phyloP scores from a whole-genome alignment of 2,888 invertebrate genomes.

The Heteropelma amictum region DNA sequence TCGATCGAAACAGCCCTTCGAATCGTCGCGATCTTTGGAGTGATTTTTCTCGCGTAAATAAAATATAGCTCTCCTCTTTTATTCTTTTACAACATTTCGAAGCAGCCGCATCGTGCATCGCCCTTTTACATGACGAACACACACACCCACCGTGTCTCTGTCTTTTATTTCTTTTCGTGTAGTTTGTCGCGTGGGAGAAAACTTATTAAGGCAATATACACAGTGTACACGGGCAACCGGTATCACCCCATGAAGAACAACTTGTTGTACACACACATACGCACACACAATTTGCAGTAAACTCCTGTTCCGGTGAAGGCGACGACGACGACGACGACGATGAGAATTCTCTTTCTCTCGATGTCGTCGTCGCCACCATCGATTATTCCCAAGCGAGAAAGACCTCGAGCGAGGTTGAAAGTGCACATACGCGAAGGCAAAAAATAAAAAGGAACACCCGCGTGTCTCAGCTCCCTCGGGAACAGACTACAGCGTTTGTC shows the following conservation, averaged over 20 bases:
- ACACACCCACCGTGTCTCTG: neutral
- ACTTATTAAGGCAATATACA: slow-evolving; percentile 57
- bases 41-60: too few species aligned
- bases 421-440: neutral
- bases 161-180: neutral
- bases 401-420: slow-evolving; percentile 24
- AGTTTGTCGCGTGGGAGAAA: slow-evolving; percentile 50
- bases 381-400: slow-evolving; percentile 48
- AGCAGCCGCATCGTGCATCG: neutral
- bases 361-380: slow-evolving; percentile 53
- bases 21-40: too few species aligned
- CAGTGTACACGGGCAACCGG: slow-evolving; percentile 26
- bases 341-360: slow-evolving; percentile 45
- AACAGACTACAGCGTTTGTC: slow-evolving; percentile 45
- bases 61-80: too few species aligned
- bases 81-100: neutral
- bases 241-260: slow-evolving; percentile 18
- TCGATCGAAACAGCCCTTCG: too few species aligned
- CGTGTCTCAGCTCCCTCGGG: slow-evolving; percentile 56
- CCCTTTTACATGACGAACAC: slow-evolving; percentile 6
- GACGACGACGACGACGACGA: slow-evolving; percentile 22
- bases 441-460: slow-evolving; percentile 27
- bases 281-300: too few species aligned
- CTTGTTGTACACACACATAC: too few species aligned
- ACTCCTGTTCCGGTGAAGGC: slow-evolving; percentile 13